These are phyloP conservation scores for Sminthopsis crassicaudata DNA, from an alignment of 2,113 vertebrate genomes.

Conservation along the genomic window DNA sequence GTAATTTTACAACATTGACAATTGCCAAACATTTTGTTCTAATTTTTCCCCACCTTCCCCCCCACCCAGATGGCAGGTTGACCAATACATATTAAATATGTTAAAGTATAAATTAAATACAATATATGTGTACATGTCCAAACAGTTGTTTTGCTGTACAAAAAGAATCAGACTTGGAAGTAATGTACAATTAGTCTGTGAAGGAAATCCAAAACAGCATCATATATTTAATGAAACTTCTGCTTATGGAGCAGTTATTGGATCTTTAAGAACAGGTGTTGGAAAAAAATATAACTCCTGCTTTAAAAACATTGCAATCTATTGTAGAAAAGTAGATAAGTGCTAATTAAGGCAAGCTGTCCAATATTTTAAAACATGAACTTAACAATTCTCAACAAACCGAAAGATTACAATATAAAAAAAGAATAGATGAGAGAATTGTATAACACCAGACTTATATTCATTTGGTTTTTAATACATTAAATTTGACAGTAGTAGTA, in stretches of 20 bases:
- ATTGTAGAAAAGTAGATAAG: neutral
- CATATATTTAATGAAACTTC: neutral
- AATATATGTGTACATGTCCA: no score
- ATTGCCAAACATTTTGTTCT: no score
- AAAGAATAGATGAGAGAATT: neutral
- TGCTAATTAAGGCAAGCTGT: neutral
- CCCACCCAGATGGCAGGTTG: no score
- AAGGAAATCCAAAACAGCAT: no score
- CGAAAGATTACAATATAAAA: neutral
- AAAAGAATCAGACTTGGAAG: no score
- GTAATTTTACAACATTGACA: no score
- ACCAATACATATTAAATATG: no score
- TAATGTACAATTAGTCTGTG: no score
- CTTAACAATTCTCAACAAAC: neutral
- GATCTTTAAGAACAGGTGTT: neutral
- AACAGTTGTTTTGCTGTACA: no score
- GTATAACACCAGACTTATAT: neutral
- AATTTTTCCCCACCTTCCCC: no score
- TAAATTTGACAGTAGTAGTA: neutral
- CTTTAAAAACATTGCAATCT: neutral
- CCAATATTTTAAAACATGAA: neutral
- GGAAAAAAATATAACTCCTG: neutral
- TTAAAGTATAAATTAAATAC: no score
- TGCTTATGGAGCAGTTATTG: neutral
- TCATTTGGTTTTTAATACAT: neutral